These are phyloP conservation scores for Calliphora vicina DNA, from an alignment of 1,140 invertebrate species.

Conservation along the genomic window DNA sequence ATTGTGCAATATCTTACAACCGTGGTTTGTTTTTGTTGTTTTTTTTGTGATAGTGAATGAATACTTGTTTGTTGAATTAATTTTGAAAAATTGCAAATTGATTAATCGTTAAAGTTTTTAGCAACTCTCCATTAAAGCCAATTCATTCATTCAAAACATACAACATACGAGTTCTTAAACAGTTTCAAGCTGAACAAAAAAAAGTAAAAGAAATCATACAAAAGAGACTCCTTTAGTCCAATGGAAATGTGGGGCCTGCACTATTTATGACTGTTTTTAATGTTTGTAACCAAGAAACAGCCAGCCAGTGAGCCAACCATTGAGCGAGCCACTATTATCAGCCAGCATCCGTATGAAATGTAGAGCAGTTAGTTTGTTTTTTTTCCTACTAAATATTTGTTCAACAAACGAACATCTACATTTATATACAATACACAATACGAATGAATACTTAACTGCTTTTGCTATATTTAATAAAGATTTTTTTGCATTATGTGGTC, in stretches of 20 bases:
- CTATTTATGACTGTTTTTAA: neutral
- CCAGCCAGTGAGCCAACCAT: neutral
- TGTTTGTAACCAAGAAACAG: neutral
- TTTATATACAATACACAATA: neutral
- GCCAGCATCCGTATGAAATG: conserved; percentile 12
- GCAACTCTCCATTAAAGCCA: conserved; percentile 20
- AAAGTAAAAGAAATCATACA: neutral
- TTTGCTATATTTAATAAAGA: neutral
- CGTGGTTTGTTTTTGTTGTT: neutral
- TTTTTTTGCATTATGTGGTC: neutral
- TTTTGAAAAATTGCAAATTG: conserved; percentile 34
- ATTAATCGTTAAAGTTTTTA: conserved; percentile 27
- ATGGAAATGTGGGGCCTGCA: neutral
- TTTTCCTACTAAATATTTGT: too few species aligned
- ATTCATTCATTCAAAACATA: neutral
- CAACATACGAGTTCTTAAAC: neutral
- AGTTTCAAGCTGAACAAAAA: neutral
- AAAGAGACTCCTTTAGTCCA: neutral
- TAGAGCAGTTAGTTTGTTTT: too few species aligned
- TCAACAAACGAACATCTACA: conserved; percentile 10
- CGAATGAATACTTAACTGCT: neutral
- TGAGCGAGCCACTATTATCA: neutral
- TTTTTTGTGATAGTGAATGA: neutral
- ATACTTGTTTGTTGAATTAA: conserved; percentile 33
- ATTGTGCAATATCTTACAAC: neutral